Evolutionary conservation across 2,797 vertebrate species (phyloP).

Genomic region (Tragelaphus oryx): DNA sequence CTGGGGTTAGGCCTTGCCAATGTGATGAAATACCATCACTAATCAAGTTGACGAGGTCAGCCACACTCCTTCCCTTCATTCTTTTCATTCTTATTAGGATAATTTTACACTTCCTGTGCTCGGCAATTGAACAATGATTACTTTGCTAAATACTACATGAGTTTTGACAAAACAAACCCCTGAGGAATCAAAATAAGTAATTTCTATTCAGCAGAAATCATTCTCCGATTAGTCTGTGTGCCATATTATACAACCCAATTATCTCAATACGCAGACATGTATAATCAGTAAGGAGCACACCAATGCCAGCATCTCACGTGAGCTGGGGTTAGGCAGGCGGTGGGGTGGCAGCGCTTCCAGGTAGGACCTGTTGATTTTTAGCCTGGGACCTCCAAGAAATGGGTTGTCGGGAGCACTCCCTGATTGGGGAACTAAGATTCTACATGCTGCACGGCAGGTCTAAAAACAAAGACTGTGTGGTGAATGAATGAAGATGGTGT

Average conservation of each 20-base stretch:
- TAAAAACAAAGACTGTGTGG: background rate
- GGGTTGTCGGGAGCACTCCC: no score
- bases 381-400: background rate
- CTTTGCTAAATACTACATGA: conserved; percentile 83
- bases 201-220: conserved; percentile 80
- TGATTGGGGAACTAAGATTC: background rate
- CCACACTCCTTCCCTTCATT: conserved; percentile 67
- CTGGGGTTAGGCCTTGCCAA: conserved; percentile 74
- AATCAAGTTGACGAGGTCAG: conserved; percentile 79
- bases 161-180: conserved; percentile 84
- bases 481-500: background rate
- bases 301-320: conserved; percentile 20
- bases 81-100: conserved; percentile 77
- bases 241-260: conserved; percentile 79
- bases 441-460: background rate
- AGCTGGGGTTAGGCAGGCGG: background rate
- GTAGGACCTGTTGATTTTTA: background rate
- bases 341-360: background rate
- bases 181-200: conserved; percentile 80
- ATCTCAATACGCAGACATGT: conserved; percentile 76
- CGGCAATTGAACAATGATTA: conserved; percentile 82
- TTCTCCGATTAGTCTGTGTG: conserved; percentile 77
- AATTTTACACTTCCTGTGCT: conserved; percentile 79
- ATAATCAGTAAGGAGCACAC: conserved; percentile 77
- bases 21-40: conserved; percentile 74